Evolutionary conservation across 2,113 vertebrate species (phyloP).

Genomic region (Nannobrachium achirus): DNA sequence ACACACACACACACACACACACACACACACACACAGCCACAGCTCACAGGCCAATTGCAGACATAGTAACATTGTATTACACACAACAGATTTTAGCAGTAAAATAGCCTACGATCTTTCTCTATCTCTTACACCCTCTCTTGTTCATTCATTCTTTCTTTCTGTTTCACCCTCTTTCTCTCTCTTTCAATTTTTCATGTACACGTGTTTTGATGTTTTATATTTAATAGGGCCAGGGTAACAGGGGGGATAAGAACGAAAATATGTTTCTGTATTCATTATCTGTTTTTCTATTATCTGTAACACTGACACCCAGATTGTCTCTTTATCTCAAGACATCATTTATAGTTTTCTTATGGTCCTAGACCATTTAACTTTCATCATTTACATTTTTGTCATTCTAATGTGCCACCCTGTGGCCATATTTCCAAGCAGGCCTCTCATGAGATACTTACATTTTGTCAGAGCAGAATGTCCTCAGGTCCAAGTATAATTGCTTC

Average conservation of each 20-base stretch:
- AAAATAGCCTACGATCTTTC: no score
- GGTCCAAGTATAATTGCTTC: slow-evolving; percentile 81
- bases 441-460: slow-evolving; percentile 84
- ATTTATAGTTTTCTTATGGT: slow-evolving; percentile 22
- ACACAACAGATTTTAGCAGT: slow-evolving; percentile 43
- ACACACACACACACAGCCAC: slow-evolving; percentile 12
- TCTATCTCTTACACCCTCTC: slow-evolving; percentile 28
- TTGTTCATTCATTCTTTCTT: background rate
- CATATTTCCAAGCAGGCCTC: slow-evolving; percentile 82
- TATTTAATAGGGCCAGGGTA: slow-evolving; percentile 27
- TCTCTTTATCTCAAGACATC: slow-evolving; percentile 26
- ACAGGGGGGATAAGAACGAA: background rate
- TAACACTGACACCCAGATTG: slow-evolving; percentile 8
- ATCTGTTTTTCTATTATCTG: slow-evolving; percentile 8
- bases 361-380: slow-evolving; percentile 62
- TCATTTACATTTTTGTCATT: slow-evolving; percentile 68
- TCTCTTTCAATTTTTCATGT: slow-evolving; percentile 39
- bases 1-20: slow-evolving; percentile 37
- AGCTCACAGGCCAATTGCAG: slow-evolving; percentile 21
- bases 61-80: slow-evolving; percentile 50
- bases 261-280: slow-evolving; percentile 22
- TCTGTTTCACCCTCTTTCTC: no score
- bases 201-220: slow-evolving; percentile 41
- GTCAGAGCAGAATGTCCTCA: slow-evolving; percentile 80
- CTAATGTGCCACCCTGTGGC: slow-evolving; percentile 79